Evolutionary conservation across 2,888 invertebrate species (phyloP).

Genomic region (Erannis defoliaria): DNA sequence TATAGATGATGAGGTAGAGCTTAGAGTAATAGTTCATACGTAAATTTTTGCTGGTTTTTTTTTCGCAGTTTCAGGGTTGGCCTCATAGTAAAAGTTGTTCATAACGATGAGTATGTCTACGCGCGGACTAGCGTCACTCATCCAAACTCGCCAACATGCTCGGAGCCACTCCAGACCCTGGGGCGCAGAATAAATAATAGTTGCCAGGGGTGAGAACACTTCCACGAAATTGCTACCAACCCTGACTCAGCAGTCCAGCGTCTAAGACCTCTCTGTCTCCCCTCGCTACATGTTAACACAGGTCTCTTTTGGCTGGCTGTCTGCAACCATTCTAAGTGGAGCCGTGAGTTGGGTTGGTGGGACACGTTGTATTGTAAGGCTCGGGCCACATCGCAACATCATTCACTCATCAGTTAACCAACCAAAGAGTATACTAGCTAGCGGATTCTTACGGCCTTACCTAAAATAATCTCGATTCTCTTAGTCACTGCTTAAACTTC

Average conservation of each 20-base stretch:
- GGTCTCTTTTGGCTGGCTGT: background rate
- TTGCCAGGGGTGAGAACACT: conserved; percentile 53
- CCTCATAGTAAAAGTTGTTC: too few species aligned
- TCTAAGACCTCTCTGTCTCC: conserved; percentile 36
- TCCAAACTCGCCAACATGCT: conserved; percentile 37
- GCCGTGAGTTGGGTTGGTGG: too few species aligned
- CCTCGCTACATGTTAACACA: background rate
- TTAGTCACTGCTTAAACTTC: too few species aligned
- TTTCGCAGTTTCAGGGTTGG: too few species aligned
- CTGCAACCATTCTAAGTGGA: conserved; percentile 2
- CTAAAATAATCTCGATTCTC: too few species aligned
- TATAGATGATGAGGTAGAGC: too few species aligned
- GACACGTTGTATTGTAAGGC: background rate
- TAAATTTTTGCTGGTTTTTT: too few species aligned
- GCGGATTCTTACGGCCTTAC: too few species aligned
- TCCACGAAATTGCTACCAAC: conserved; percentile 60
- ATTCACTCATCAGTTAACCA: too few species aligned
- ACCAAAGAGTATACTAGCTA: too few species aligned
- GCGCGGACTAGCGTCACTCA: conserved; percentile 18
- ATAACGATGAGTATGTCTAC: too few species aligned
- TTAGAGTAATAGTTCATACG: too few species aligned
- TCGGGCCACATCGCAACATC: background rate
- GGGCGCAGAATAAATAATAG: conserved; percentile 7
- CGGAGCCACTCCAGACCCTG: conserved; percentile 52
- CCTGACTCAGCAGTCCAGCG: conserved; percentile 58